These are phyloP conservation scores for Heliconius erato DNA, from an alignment of 2,888 invertebrate species.

Conservation along the genomic window DNA sequence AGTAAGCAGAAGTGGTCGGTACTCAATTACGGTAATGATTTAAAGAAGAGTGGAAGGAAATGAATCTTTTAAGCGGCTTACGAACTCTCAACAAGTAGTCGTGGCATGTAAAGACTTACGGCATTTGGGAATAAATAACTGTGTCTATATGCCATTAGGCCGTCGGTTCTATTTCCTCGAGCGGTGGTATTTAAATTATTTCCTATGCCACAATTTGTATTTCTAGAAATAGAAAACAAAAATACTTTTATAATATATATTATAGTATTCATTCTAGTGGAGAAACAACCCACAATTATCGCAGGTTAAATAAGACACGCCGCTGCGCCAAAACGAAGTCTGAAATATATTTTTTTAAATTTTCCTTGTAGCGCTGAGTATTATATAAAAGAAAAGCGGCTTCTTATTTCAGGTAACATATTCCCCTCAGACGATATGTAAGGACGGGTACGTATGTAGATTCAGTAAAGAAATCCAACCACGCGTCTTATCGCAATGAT, in stretches of 20 bases:
- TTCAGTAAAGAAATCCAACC: neutral
- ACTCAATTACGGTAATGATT: constrained; percentile 34
- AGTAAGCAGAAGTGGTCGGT: neutral
- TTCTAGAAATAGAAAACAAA: no score
- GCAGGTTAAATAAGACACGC: no score
- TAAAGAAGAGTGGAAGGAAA: constrained; percentile 24
- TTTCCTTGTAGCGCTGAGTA: neutral
- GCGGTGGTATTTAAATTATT: neutral
- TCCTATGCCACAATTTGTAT: no score
- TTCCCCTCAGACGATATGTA: neutral
- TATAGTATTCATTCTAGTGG: neutral
- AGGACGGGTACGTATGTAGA: neutral
- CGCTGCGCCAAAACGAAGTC: neutral
- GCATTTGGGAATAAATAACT: neutral
- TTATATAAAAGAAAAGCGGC: neutral
- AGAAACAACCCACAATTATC: neutral
- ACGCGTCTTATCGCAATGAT: neutral
- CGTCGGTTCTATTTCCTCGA: neutral
- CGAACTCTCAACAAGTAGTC: constrained; percentile 22
- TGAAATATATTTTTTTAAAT: neutral
- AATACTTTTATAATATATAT: no score
- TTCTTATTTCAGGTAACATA: constrained; percentile 2
- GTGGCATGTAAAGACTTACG: neutral
- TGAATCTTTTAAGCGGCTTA: constrained; percentile 37
- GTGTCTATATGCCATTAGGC: neutral